Percentiles rank a stretch among this genome's conserved stretches.
Evolutionary conservation across 2,797 vertebrate genomes (phyloP).

Genomic region (Eutrigla gurnardus): DNA sequence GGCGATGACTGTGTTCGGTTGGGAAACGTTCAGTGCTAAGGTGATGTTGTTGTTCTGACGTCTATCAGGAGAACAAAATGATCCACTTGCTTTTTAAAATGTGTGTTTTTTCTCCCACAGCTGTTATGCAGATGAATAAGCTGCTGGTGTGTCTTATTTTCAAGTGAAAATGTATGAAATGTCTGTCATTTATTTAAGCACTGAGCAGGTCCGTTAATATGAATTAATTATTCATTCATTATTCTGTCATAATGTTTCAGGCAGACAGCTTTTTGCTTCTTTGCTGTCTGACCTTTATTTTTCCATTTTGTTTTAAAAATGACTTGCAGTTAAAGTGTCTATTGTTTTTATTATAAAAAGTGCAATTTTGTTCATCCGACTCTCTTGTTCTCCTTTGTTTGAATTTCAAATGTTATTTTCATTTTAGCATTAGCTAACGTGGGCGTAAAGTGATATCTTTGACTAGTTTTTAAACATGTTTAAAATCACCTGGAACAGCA

Average conservation of each 20-base stretch:
- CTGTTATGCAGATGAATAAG: background rate
- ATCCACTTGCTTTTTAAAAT: background rate
- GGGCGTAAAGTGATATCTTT: background rate
- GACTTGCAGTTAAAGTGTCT: background rate
- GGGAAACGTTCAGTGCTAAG: background rate
- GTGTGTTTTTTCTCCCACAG: background rate
- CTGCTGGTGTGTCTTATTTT: background rate
- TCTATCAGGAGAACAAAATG: constrained; percentile 4
- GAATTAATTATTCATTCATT: too few relatives aligned
- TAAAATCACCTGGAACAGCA: background rate
- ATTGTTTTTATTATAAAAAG: background rate
- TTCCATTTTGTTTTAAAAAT: background rate
- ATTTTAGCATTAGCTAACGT: constrained; percentile 1
- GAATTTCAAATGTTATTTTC: background rate
- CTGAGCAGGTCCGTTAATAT: background rate
- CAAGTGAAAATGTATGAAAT: background rate
- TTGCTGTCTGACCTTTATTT: background rate
- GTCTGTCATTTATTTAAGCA: background rate
- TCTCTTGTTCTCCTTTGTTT: background rate
- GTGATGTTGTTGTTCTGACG: constrained; percentile 1
- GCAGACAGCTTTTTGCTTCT: background rate
- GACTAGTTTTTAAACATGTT: background rate
- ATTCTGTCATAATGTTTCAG: background rate
- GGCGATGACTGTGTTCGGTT: constrained; percentile 9
- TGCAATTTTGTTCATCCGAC: background rate